A percentile compares a stretch with the other conserved stretches of the same genome.
Conservation (phyloP, 2,888 invertebrate genomes). For the Microctonus hyperodae region DNA sequence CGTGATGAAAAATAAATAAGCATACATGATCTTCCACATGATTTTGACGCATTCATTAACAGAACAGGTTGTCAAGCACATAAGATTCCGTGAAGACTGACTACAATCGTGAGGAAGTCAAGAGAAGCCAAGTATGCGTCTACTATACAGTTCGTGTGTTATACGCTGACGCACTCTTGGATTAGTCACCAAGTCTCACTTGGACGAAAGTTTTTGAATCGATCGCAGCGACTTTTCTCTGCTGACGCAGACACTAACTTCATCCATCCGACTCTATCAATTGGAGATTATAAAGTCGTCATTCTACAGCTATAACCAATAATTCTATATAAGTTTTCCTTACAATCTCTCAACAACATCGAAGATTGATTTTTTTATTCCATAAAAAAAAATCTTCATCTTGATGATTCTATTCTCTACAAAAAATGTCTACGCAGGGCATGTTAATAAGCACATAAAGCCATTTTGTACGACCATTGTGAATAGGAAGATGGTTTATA, state of each 20-base stretch:
- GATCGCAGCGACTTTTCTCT: neutral
- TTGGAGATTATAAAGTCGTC: neutral
- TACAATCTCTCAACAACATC: neutral
- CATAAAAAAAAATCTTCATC: neutral
- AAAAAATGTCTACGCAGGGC: neutral
- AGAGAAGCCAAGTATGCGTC: slow-evolving; percentile 8
- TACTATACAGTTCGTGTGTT: neutral
- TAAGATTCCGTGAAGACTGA: neutral
- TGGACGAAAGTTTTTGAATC: slow-evolving; percentile 7
- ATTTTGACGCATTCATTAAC: neutral
- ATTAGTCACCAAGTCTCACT: slow-evolving; percentile 14
- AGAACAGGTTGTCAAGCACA: slow-evolving; percentile 18
- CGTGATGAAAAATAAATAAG: neutral
- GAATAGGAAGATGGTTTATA: neutral
- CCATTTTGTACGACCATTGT: neutral
- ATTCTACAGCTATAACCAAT: neutral
- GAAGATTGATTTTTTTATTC: too few relatives aligned
- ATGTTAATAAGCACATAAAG: neutral
- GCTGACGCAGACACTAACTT: neutral
- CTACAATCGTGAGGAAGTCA: slow-evolving; percentile 1
- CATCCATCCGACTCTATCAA: neutral
- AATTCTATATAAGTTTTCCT: neutral
- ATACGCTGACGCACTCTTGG: slow-evolving; percentile 13
- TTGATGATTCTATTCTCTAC: neutral
- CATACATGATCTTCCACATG: neutral